A percentile compares a stretch with the other conserved stretches of the same genome.
These are phyloP conservation scores for Zaprionus gabonicus DNA, from an alignment of 1,140 invertebrate species.

Conservation along the genomic window DNA sequence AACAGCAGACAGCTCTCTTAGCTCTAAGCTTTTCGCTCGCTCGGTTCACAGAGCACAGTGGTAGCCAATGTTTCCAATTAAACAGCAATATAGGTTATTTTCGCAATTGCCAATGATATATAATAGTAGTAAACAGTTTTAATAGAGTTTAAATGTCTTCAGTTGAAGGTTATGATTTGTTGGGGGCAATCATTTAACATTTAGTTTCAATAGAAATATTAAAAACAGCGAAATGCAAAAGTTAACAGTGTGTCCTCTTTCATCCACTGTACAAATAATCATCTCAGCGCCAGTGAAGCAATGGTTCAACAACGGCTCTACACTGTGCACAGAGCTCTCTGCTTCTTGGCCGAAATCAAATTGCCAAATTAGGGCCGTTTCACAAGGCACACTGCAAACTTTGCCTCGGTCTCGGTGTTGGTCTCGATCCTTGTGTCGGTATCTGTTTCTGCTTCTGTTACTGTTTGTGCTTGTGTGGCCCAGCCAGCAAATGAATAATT, in stretches of 20 bases:
- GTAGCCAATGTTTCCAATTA: background rate
- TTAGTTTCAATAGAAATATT: background rate
- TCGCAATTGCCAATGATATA: too few species aligned
- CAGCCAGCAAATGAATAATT: slow-evolving; percentile 51
- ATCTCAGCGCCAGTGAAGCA: slow-evolving; percentile 20
- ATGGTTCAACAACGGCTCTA: slow-evolving; percentile 8
- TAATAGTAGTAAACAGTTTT: background rate
- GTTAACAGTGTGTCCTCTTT: background rate
- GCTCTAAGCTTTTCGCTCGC: background rate
- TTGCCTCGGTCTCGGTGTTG: slow-evolving; percentile 11
- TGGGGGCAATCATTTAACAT: too few species aligned
- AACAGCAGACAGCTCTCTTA: slow-evolving; percentile 7
- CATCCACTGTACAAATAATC: slow-evolving; percentile 12
- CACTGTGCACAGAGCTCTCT: background rate
- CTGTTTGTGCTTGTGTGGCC: slow-evolving; percentile 8
- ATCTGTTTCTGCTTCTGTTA: background rate
- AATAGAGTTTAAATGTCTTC: background rate
- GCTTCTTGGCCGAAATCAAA: slow-evolving; percentile 40
- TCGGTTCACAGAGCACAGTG: background rate
- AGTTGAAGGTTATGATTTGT: background rate
- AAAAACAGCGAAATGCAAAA: background rate
- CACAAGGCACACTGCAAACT: slow-evolving; percentile 25
- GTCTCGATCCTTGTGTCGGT: slow-evolving; percentile 16
- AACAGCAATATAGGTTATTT: background rate
- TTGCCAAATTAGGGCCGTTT: slow-evolving; percentile 37